Base-by-base conservation (phyloP, 2,888 invertebrate species). In the Ophraella communa region DNA sequence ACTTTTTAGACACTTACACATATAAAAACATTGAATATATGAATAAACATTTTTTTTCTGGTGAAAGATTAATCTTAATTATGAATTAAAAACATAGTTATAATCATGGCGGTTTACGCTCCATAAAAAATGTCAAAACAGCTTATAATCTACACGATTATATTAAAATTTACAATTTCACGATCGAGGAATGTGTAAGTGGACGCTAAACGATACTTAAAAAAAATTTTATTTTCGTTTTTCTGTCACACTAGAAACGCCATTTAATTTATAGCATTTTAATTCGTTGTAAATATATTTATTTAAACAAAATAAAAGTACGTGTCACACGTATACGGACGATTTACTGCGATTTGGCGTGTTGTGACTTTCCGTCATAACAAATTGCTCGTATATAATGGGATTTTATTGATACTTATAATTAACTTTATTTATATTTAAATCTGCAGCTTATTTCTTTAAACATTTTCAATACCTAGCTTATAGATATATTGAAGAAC, bases 61-160 rank as follows among this genome's bases (percentile, higher is more conserved):
- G 44, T 51, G 56, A 44, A 55, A 60, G 55, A 64, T 64, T 60
- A 39, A 60, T 55, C 58, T 53, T 30, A 21, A 57, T 30, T 35
- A 55, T 57, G 53, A 62, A 58, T 62, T 58, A 58, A 39, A n/a
- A 62, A 58, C 58, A 45, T 54, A 39, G 49, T 62, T 51, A 35
- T 61, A 56, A 67, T 67, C 68, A 64, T 66, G 72, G 66, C 69
- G 72, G 71, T 73, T 73, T 71, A 72, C 71, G 73, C 72, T 66
- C 71, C 71, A 73, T 73, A 69, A 73, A 73, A 71, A 73, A 67
- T 70, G 73, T 73, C 73, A 73, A 73, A 73, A 72, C 71, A 72
- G 68, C 69, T 73, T 71, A 71, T 64, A 65, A 65, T 68, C 67
- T 69, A 63, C 62, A 69, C 66, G 62, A 68, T 72, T 72, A 58